These are phyloP conservation scores for Nycticebus coucang DNA, from an alignment of 2,113 vertebrate species.

Conservation along the genomic window DNA sequence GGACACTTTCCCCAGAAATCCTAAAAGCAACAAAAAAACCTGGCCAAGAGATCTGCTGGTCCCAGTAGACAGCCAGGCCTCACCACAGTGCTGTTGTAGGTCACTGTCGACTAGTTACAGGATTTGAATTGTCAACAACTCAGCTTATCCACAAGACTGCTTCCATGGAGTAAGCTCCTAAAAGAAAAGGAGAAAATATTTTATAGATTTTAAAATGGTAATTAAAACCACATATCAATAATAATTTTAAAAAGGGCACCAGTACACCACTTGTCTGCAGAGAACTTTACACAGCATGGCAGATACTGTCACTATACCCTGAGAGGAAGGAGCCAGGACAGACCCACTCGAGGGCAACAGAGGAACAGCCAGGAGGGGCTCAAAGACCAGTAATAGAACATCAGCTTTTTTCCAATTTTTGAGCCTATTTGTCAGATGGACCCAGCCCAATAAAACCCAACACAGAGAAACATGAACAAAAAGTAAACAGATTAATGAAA, in stretches of 20 bases:
- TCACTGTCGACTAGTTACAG: neutral
- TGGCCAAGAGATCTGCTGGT: slow-evolving; percentile 72
- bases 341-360: too few relatives aligned
- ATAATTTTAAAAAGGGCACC: neutral
- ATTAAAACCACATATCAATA: neutral
- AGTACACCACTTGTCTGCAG: neutral
- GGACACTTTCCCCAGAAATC: slow-evolving; percentile 54
- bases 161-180: slow-evolving; percentile 69
- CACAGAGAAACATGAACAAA: neutral
- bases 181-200: neutral
- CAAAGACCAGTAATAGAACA: neutral
- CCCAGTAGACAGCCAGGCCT: slow-evolving; percentile 24
- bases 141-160: slow-evolving; percentile 19
- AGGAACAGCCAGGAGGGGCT: accelerated
- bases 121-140: neutral
- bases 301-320: too few relatives aligned
- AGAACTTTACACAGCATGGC: too few relatives aligned
- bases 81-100: neutral
- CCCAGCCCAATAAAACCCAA: neutral
- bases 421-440: neutral
- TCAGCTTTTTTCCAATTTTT: neutral
- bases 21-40: slow-evolving; percentile 47
- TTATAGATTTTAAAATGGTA: neutral
- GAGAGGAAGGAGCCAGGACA: neutral
- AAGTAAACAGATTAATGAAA: neutral